These are phyloP conservation scores for Lepeophtheirus salmonis DNA, from an alignment of 1,140 invertebrate genomes.

Conservation along the genomic window DNA sequence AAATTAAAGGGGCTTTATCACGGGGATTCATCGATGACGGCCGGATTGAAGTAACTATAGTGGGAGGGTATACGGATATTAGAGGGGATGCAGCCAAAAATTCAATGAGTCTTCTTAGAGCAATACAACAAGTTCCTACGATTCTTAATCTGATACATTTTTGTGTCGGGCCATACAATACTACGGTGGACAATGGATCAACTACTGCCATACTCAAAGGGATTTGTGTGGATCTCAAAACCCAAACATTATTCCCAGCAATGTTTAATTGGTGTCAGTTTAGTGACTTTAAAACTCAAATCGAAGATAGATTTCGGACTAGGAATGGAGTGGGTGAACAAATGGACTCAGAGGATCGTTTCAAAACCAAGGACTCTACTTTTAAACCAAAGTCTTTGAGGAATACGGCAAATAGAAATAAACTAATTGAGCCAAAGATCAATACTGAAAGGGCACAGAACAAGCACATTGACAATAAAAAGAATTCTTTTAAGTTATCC, in stretches of 20 bases:
- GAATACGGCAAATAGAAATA: neutral
- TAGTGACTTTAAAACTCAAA: conserved; percentile 1
- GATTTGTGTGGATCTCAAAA: conserved; percentile 12
- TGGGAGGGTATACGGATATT: conserved; percentile 5
- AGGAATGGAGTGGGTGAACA: neutral
- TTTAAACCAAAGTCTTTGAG: conserved; percentile 7
- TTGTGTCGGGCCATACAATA: conserved; percentile 16
- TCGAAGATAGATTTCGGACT: neutral
- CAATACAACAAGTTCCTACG: neutral
- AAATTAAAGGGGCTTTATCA: neutral
- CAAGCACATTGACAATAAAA: too few relatives aligned
- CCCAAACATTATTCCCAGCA: conserved; percentile 4
- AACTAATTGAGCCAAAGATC: neutral
- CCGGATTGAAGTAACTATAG: conserved; percentile 1
- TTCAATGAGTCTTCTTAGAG: conserved; percentile 9
- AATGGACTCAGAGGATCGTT: conserved; percentile 3
- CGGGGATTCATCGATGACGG: neutral
- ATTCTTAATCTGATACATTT: conserved; percentile 5
- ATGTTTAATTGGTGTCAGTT: conserved; percentile 3
- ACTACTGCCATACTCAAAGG: conserved; percentile 12
- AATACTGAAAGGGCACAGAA: too few relatives aligned
- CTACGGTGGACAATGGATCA: neutral
- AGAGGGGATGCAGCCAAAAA: conserved; percentile 11
- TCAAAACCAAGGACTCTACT: neutral
- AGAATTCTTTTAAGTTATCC: too few relatives aligned